Evolutionary conservation across 2,113 vertebrate species (phyloP).

Genomic region (Mus spicilegus): DNA sequence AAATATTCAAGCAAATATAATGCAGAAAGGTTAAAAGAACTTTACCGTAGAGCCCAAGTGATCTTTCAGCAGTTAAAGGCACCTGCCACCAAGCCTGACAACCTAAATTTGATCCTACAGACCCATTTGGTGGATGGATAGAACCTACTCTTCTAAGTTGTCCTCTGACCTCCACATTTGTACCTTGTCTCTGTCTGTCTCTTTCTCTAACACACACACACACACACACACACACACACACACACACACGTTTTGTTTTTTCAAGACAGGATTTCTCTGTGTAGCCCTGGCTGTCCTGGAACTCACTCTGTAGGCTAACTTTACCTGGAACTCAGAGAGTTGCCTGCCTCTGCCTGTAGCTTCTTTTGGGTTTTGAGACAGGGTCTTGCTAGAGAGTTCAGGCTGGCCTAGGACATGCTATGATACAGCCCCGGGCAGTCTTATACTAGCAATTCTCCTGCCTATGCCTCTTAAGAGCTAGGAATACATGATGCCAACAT

Average conservation of each 20-base stretch:
- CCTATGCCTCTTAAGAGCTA: neutral
- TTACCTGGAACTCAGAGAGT: neutral
- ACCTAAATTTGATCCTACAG: neutral
- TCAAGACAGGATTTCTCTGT: neutral
- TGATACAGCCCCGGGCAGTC: neutral
- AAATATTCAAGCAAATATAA: neutral
- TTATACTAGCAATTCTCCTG: neutral
- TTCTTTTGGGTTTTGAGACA: neutral
- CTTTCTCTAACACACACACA: neutral
- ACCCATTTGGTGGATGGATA: neutral
- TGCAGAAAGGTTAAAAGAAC: neutral
- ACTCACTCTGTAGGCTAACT: neutral
- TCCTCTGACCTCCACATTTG: neutral
- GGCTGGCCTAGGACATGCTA: neutral
- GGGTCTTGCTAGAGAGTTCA: neutral
- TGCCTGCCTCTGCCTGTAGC: neutral
- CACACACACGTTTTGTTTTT: neutral
- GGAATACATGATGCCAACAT: neutral
- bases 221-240: neutral
- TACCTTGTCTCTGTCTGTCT: neutral
- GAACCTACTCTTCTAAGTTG: neutral
- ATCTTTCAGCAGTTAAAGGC: neutral
- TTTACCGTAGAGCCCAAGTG: neutral
- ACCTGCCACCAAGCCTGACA: neutral
- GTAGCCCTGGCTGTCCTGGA: neutral